Conservation (phyloP, 2,113 vertebrate species). For the Noturus placidus region DNA sequence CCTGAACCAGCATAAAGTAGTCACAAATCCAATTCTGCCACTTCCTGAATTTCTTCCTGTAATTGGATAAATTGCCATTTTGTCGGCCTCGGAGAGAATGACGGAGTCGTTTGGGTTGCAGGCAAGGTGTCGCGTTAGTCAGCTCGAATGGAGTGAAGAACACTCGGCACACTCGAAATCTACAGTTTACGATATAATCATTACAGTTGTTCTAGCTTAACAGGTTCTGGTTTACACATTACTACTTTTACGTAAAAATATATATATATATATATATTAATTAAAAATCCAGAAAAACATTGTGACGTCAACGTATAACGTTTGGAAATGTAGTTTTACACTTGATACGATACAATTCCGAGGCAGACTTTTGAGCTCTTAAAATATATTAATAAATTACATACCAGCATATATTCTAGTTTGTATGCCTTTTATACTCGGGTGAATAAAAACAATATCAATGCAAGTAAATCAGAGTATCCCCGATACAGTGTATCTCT, state of each 20-base stretch:
- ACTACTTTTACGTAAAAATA: not conserved
- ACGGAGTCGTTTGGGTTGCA: slow-evolving; percentile 1
- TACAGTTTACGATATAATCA: no score
- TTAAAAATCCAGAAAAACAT: not conserved
- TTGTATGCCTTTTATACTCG: not conserved
- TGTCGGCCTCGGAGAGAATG: slow-evolving; percentile 3
- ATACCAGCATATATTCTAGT: not conserved
- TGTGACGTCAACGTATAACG: not conserved
- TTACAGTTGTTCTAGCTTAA: not conserved
- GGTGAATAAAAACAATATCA: not conserved
- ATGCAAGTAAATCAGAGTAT: not conserved
- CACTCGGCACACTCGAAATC: not conserved
- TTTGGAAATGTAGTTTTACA: not conserved
- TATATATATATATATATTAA: no score
- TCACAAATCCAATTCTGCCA: slow-evolving; percentile 23
- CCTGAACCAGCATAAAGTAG: slow-evolving; percentile 29
- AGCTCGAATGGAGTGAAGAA: slow-evolving; percentile 2
- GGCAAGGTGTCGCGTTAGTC: slow-evolving; percentile 5
- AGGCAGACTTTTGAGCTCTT: not conserved
- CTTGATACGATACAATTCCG: not conserved
- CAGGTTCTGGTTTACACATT: not conserved
- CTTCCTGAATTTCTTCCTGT: slow-evolving; percentile 20
- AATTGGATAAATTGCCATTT: slow-evolving; percentile 27
- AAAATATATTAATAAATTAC: not conserved
- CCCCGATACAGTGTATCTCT: no score